Base-by-base conservation (phyloP, 2,888 invertebrate species). In the Polyommatus icarus region DNA sequence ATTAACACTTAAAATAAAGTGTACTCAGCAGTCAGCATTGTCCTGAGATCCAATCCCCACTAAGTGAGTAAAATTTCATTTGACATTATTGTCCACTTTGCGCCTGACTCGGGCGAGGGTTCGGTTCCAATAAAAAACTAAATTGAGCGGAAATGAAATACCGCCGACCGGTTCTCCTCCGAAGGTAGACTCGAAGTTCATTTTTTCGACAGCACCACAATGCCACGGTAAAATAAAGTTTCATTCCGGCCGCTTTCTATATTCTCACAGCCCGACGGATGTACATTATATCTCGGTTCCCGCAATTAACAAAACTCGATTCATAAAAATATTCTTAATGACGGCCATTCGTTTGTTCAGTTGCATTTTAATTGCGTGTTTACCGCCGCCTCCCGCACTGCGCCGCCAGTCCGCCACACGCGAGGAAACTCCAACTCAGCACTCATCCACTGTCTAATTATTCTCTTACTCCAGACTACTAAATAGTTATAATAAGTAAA, bases 141-240 rank as follows among this genome's bases (percentile, higher is more conserved):
- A 90, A 90, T 92, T 89, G 92, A 93, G 90, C 93, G 93, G 93
- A 94, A 93, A 93, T 93, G 92, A 90, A 92, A 90, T 90, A 90
- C 91, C 86, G 88, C 84, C 87, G 90, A 93, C 93, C 93, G 91
- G 93, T 93, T 92, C 88, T 87, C 87, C 88, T 88, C 85, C 87
- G 89, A 84, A 87, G 88, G 82, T 77, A 73, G 79, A 78, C 77
- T 77, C 71, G 71, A 77, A 76, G 78, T 81, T 76, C 79, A 77
- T 78, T 81, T 81, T 80, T 79, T 73, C 77, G 67, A 67, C 67
- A 67, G 32, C 29, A 18, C 32, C 32, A 67, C 67, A 67, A 67
- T 67, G 29, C 18, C 6, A 5, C 67, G 29, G 29, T 67, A 32
- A 67, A 67, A 32, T 67, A 32, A 67, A 67, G 29, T 67, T 29